Evolutionary conservation across 2,113 vertebrate genomes (phyloP).

Genomic region (Ia io): DNA sequence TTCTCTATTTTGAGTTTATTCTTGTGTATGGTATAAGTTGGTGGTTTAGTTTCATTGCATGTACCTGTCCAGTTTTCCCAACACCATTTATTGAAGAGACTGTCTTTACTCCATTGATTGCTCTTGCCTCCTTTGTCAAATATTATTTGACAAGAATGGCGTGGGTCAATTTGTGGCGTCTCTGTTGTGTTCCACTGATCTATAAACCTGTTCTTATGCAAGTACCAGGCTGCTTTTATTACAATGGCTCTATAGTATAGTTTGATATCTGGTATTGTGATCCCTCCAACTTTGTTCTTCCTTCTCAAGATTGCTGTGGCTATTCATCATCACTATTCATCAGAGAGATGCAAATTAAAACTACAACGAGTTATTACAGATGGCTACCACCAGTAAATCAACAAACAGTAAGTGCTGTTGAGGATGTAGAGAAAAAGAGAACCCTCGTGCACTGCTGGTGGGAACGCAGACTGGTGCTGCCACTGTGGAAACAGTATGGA

Average conservation of each 20-base stretch:
- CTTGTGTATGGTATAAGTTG: neutral
- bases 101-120: neutral
- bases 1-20: neutral
- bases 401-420: neutral
- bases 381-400: neutral
- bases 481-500: neutral
- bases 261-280: neutral
- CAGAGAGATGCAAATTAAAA: neutral
- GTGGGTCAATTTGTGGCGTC: neutral
- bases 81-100: neutral
- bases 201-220: neutral
- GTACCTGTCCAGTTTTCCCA: neutral
- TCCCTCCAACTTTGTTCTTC: neutral
- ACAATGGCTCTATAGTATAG: neutral
- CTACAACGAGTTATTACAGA: neutral
- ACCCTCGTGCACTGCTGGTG: neutral
- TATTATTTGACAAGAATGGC: neutral
- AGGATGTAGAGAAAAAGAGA: neutral
- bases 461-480: neutral
- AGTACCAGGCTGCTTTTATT: neutral
- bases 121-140: neutral
- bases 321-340: neutral
- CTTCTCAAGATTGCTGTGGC: neutral
- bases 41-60: neutral
- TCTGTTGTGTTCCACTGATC: neutral